Base-by-base conservation (phyloP, 2,888 invertebrate species). In the Diplazon laetatorius region DNA sequence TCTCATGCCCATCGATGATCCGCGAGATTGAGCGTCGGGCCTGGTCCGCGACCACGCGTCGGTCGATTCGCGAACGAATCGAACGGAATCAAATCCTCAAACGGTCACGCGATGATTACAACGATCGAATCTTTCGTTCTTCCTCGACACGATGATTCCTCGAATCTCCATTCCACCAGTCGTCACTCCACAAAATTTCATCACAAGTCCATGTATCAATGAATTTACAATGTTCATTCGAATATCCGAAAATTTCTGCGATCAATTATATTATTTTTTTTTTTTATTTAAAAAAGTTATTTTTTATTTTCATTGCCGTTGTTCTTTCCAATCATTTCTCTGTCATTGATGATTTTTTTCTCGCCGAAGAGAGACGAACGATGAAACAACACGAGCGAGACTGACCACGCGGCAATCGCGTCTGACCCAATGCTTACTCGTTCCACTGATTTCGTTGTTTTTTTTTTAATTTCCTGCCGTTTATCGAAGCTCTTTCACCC, bases 1-100 rank as follows among this genome's bases (percentile, higher is more conserved):
- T 76, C 44, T 76, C 80, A 80, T 80, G 79, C 79, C 79, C 77
- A 71, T 80, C 63, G 65, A 52, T 63, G 63, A 35, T 80, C 35
- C 65, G n/a, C n/a, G n/a, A n/a, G n/a, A n/a, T n/a, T n/a, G n/a
- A n/a, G n/a, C n/a, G n/a, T n/a, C n/a, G n/a, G n/a, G n/a, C n/a
- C n/a, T n/a, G 30, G n/a, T 25, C 37, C 14, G 6, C 30, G 20
- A 37, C 25, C 66, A 20, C 44, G 66, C 18, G 52, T 68, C 37
- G 35, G 35, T n/a, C n/a, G 30, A 30, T 30, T 2, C 30, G 30
- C 30, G 30, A 30, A 30, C 30, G 30, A 30, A 6, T 30, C 42
- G 65, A 69, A 59, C 20, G 50, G 20, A 20, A 42, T 48, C 35
- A 14, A 37, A 22, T 60, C 30, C 57, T 65, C 63, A 50, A 63